Conservation (phyloP, 1,140 invertebrate genomes). For the Anadara kagoshimensis region DNA sequence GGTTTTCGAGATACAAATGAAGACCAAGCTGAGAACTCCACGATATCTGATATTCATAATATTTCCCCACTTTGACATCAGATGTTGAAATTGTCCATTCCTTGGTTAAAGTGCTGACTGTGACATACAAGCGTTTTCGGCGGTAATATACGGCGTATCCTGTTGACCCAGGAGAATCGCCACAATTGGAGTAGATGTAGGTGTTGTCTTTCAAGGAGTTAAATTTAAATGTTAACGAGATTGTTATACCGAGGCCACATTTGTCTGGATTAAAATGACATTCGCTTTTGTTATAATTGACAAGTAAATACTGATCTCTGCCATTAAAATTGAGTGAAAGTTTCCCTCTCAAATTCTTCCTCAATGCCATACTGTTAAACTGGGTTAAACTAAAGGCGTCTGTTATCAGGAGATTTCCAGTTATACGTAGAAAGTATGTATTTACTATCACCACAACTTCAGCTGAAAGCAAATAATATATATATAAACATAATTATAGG, state of each 20-base stretch:
- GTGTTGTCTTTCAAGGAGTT: conserved; percentile 43
- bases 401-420: conserved; percentile 34
- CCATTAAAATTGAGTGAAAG: conserved; percentile 52
- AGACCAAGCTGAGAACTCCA: conserved; percentile 54
- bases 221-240: conserved; percentile 47
- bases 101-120: conserved; percentile 47
- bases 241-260: conserved; percentile 49
- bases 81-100: conserved; percentile 52
- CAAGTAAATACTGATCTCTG: conserved; percentile 38
- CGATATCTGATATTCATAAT: conserved; percentile 49
- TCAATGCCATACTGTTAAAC: conserved; percentile 30
- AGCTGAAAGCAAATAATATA: conserved; percentile 31
- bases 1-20: conserved; percentile 18
- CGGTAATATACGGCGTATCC: conserved; percentile 51
- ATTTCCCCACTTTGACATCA: conserved; percentile 21
- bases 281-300: background rate
- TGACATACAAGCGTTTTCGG: conserved; percentile 39
- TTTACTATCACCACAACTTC: conserved; percentile 24
- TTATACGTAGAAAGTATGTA: conserved; percentile 43
- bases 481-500: no score
- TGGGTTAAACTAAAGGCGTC: conserved; percentile 27
- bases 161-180: conserved; percentile 31
- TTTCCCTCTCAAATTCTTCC: conserved; percentile 39
- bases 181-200: conserved; percentile 51
- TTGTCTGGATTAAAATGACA: conserved; percentile 46